These are phyloP conservation scores for Phrynocephalus vlangalii DNA, from an alignment of 2,797 vertebrate species.

Conservation along the genomic window DNA sequence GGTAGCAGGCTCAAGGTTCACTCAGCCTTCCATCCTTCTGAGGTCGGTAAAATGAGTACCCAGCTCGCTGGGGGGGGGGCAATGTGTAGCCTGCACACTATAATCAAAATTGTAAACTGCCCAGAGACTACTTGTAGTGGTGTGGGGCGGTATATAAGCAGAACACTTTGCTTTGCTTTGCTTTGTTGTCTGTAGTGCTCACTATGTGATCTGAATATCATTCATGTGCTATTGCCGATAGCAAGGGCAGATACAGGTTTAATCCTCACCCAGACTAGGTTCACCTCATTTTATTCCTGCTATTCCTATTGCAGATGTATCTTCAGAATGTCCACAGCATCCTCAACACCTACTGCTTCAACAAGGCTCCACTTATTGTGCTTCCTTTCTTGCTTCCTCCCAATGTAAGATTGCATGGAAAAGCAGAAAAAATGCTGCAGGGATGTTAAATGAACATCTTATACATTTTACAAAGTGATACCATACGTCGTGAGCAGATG, in stretches of 20 bases:
- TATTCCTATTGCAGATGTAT: background rate
- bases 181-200: no score
- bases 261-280: background rate
- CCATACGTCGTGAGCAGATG: background rate
- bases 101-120: no score
- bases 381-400: background rate
- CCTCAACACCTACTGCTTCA: background rate
- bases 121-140: no score
- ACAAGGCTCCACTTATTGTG: background rate
- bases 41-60: no score
- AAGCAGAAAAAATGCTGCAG: background rate
- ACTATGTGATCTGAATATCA: no score
- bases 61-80: no score
- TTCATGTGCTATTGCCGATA: no score
- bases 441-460: background rate
- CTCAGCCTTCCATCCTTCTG: no score
- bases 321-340: background rate
- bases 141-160: no score
- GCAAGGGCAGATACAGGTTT: background rate
- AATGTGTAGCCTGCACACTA: no score
- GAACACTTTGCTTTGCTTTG: no score
- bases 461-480: slow-evolving; percentile 16
- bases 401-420: background rate
- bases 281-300: background rate
- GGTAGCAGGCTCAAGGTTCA: no score